Conservation (phyloP, 2,797 vertebrate genomes). For the Phoeniculus purpureus region DNA sequence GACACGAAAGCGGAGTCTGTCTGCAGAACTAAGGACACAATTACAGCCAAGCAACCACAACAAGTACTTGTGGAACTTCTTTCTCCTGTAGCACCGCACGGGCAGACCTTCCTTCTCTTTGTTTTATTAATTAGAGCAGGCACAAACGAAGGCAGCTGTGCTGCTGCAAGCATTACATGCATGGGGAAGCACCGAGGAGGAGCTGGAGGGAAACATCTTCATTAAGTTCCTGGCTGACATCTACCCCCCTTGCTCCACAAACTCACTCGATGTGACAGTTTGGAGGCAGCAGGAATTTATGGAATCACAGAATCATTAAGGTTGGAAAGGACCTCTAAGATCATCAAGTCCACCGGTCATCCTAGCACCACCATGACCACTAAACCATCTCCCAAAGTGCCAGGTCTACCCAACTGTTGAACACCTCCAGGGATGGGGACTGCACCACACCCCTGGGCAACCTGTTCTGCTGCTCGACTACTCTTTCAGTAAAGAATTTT, state of each 20-base stretch:
- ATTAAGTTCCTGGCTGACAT: constrained; percentile 2
- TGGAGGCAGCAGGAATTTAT: neutral
- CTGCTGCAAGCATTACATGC: neutral
- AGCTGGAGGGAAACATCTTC: constrained; percentile 27
- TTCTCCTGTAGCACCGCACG: constrained; percentile 20
- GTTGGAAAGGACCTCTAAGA: too few relatives aligned
- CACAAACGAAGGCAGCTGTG: constrained; percentile 50
- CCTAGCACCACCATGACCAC: too few relatives aligned
- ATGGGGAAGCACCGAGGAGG: neutral
- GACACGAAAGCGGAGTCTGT: constrained; percentile 64
- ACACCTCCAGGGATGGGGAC: too few relatives aligned
- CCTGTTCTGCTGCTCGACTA: too few relatives aligned
- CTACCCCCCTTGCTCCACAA: neutral
- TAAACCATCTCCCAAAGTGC: too few relatives aligned
- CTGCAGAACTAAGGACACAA: constrained; percentile 73
- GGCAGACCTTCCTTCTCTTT: constrained; percentile 14
- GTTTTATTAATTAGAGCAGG: constrained; percentile 63
- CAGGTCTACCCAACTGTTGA: too few relatives aligned
- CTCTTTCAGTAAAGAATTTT: too few relatives aligned
- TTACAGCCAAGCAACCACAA: constrained; percentile 59
- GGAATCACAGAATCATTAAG: too few relatives aligned
- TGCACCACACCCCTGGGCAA: too few relatives aligned
- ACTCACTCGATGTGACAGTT: fast-evolving
- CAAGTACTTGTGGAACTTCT: constrained; percentile 55
- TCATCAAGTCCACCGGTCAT: too few relatives aligned